These are phyloP conservation scores for Troilus luridus DNA, from an alignment of 2,888 invertebrate genomes.

Conservation along the genomic window DNA sequence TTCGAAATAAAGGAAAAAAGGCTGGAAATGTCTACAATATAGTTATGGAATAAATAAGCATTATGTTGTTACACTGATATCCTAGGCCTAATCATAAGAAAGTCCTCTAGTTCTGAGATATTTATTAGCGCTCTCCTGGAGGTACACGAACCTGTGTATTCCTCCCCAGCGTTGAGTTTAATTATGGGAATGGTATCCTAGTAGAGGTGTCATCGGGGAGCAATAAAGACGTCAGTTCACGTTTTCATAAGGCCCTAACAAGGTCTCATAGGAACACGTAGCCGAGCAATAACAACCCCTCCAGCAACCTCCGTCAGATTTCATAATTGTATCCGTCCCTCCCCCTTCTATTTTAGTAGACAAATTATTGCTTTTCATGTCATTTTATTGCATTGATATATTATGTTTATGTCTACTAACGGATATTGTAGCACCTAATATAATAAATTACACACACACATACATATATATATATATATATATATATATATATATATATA, in stretches of 20 bases:
- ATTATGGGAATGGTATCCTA: background rate
- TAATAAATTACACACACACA: background rate
- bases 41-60: too few species aligned
- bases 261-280: conserved; percentile 28
- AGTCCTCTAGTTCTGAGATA: background rate
- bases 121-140: background rate
- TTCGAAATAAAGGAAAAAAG: too few species aligned
- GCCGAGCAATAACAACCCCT: background rate
- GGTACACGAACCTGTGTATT: background rate
- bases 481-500: too few species aligned
- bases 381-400: background rate
- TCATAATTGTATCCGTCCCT: background rate
- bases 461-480: background rate
- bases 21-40: too few species aligned
- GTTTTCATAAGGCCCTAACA: conserved; percentile 47
- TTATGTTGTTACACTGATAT: too few species aligned
- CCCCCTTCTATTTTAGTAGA: conserved; percentile 1
- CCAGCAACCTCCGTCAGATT: background rate
- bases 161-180: background rate
- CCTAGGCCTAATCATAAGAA: background rate
- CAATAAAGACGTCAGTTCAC: conserved; percentile 33
- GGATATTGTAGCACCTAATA: background rate
- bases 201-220: conserved; percentile 28
- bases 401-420: background rate
- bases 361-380: conserved; percentile 9